Base-by-base conservation (phyloP, 1,140 invertebrate genomes). In the Zaprionus camerounensis region DNA sequence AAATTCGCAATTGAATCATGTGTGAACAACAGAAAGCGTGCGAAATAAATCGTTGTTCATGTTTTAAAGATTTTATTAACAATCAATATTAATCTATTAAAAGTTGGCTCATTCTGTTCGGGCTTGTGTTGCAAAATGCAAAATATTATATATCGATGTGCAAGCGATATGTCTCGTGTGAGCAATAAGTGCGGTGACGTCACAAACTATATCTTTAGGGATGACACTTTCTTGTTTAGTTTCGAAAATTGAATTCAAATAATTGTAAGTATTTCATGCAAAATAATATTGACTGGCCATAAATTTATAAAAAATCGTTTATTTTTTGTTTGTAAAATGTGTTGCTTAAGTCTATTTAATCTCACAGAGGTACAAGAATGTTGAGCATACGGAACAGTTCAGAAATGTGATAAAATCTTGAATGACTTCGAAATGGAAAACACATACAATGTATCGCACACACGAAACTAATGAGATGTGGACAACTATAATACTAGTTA, bases 321-420 rank as follows among this genome's bases (percentile, higher is more conserved):
- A 62, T 55, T 79, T 55, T 13, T 3, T 24, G 49, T 46, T 46
- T 46, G 69, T 84, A 78, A 80, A 80, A 77, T 70, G 65, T 82
- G 67, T 57, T 46, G 41, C 71, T 84, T 81, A 81, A 22, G 22
- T 58, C 56, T 79, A 69, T 68, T 91, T 88, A 88, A 88, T 88
- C 86, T 88, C 85, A 76, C 64, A 72, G 78, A 87, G 84, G 84
- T 84, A 87, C 78, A 83, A 76, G 63, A 77, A 73, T 77, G 64
- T 73, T 77, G 64, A 73, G 75, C 36, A 73, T 75, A 77, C 63
- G 57, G 49, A 67, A 75, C 62, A 67, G 26, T 63, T 44, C 24
- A 34, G 36, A 41, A 69, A 71, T 63, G 62, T 62, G 63, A 71
- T 81, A 78, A 56, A 41, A 61, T 34, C 26, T 22, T 53, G 36